Evolutionary conservation across 2,113 vertebrate species (phyloP).

Genomic region (Taurulus bubalis): DNA sequence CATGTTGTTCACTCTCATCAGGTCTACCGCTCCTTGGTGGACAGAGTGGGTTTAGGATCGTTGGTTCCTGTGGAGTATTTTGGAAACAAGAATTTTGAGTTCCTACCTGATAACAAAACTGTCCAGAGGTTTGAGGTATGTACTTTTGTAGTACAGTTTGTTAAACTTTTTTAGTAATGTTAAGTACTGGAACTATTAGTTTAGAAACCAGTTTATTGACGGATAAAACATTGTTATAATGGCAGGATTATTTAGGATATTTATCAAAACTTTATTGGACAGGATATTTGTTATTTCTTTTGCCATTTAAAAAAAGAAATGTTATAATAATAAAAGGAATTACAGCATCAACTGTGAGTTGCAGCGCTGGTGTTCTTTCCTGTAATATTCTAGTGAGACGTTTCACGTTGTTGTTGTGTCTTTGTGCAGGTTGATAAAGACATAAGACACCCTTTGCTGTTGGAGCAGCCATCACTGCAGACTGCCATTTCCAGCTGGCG

Average conservation of each 20-base stretch:
- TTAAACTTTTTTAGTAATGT: background rate
- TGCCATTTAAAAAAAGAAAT: background rate
- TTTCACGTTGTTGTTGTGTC: constrained; percentile 25
- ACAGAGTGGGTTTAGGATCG: constrained; percentile 93
- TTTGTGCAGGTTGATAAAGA: constrained; percentile 90
- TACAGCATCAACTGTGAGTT: background rate
- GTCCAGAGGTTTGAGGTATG: constrained; percentile 94
- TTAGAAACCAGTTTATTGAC: background rate
- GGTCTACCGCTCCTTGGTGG: constrained; percentile 87
- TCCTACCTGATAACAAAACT: constrained; percentile 90
- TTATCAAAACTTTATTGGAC: background rate
- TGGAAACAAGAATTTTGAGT: constrained; percentile 89
- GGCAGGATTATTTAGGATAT: background rate
- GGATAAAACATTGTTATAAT: background rate
- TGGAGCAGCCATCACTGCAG: constrained; percentile 89
- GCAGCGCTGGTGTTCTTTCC: background rate
- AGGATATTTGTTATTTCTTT: background rate
- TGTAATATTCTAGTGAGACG: background rate
- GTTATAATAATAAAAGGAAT: background rate
- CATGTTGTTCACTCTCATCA: constrained; percentile 42
- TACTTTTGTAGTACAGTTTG: background rate
- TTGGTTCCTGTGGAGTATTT: constrained; percentile 95
- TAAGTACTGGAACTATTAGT: background rate
- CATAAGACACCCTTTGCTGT: constrained; percentile 87
- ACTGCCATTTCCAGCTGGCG: constrained; percentile 91